Evolutionary conservation across 1,140 invertebrate genomes (phyloP), one percentile per base, ranked within the genome.

Genomic region (Drosophila fuyamai): DNA sequence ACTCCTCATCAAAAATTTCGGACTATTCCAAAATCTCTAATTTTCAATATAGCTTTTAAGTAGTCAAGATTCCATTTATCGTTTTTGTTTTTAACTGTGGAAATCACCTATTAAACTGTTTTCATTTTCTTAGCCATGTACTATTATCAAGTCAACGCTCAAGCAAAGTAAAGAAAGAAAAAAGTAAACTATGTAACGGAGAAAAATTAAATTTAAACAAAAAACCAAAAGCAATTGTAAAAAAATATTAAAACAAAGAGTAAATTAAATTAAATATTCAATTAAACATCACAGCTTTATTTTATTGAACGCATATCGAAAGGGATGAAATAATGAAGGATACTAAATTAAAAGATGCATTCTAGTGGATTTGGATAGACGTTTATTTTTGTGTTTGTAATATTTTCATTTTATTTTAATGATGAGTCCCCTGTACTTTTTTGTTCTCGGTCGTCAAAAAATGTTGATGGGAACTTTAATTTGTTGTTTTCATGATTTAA

Each of bases 181-280:
- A 71, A 58, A 41, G 14, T 66, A 77, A 72, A 79, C 55, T 61
- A 65, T 57, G 67, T 67, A 85, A 90, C 60, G 51, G 75, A 56
- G 70, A 62, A 75, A 61, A 68, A 71, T 43, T 43, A 47, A 76
- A 62, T 61, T 60, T 38, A 62, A 67, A 62, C 41, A 56, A 47
- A 75, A 76, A 83, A 73, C 73, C 80, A 86, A 90, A 83, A 90
- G 78, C 75, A 90, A 79, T 76, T 90, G 81, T 85, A 90, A 81
- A 90, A 81, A 81, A 80, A 66, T 59, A 76, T 70, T 58, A 56
- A 80, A 77, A 54, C 51, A 79, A 75, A 68, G 58, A 78, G 47
- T 81, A 84, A 79, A 84, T 72, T 86, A 76, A 79, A 90, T 81
- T 90, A 85, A 86, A 90, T 74, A 83, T 79, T 59, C 65, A 78